Evolutionary conservation across 1,140 invertebrate species (phyloP).

Genomic region (Lordiphosa stackelbergi): DNA sequence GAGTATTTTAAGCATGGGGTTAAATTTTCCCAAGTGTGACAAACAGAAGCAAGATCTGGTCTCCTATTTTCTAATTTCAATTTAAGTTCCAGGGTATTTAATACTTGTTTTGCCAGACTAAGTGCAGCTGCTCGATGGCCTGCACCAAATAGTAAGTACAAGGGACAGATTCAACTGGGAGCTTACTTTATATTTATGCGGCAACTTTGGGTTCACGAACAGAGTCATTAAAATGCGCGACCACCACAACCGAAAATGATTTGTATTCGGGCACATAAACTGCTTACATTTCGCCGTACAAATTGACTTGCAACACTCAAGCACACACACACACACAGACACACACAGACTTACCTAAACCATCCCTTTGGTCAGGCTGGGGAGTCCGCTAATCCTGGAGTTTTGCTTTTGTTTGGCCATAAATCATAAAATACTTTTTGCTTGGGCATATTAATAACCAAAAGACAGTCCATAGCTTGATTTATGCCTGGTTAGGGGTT

Average conservation of each 20-base stretch:
- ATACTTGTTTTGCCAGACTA: slow-evolving; percentile 27
- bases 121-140: slow-evolving; percentile 42
- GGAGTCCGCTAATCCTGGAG: slow-evolving; percentile 32
- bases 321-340: slow-evolving; percentile 6
- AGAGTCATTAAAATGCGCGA: slow-evolving; percentile 42
- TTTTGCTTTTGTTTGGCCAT: slow-evolving; percentile 38
- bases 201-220: slow-evolving; percentile 16
- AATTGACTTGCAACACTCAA: slow-evolving; percentile 54
- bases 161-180: slow-evolving; percentile 3
- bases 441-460: slow-evolving; percentile 61
- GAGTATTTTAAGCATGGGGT: too few relatives aligned
- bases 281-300: slow-evolving; percentile 49
- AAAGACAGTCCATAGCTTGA: slow-evolving; percentile 58
- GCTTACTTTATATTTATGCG: slow-evolving; percentile 48
- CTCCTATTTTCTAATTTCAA: background rate
- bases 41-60: background rate
- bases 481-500: slow-evolving; percentile 41
- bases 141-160: slow-evolving; percentile 26
- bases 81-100: slow-evolving; percentile 29
- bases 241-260: slow-evolving; percentile 42
- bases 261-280: slow-evolving; percentile 43
- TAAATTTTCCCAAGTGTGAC: too few relatives aligned
- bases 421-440: slow-evolving; percentile 64
- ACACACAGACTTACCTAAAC: slow-evolving; percentile 16
- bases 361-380: slow-evolving; percentile 13